These are phyloP conservation scores for Acanthis flammea DNA, from an alignment of 2,797 vertebrate genomes.

Conservation along the genomic window DNA sequence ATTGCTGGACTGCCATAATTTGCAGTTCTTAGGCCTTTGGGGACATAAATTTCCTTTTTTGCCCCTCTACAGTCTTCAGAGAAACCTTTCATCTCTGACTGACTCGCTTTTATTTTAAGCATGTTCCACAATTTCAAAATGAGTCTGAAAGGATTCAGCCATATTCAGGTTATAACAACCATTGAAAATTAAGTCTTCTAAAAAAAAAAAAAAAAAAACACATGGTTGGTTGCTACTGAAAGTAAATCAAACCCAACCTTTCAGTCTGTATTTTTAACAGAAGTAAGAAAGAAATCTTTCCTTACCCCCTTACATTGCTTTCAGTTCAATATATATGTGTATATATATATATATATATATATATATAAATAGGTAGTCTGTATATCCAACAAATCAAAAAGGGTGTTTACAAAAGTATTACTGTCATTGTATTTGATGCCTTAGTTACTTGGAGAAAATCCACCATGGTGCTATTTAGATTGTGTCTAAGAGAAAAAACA, in stretches of 20 bases:
- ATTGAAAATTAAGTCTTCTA: neutral
- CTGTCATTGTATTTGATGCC: neutral
- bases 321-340: neutral
- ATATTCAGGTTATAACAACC: neutral
- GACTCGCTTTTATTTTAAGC: neutral
- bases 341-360: no score
- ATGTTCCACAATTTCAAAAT: neutral
- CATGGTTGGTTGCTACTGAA: neutral
- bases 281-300: neutral
- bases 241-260: neutral
- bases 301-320: neutral
- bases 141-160: neutral
- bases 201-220: neutral
- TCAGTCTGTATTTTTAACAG: neutral
- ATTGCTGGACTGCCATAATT: neutral
- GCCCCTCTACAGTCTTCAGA: neutral
- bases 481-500: neutral
- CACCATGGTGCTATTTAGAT: neutral
- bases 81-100: neutral
- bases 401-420: neutral
- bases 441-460: neutral
- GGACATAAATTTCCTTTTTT: neutral
- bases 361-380: neutral
- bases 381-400: neutral
- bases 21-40: neutral